Base-by-base conservation (phyloP, 2,888 invertebrate species). In the Allophyes oxyacanthae region DNA sequence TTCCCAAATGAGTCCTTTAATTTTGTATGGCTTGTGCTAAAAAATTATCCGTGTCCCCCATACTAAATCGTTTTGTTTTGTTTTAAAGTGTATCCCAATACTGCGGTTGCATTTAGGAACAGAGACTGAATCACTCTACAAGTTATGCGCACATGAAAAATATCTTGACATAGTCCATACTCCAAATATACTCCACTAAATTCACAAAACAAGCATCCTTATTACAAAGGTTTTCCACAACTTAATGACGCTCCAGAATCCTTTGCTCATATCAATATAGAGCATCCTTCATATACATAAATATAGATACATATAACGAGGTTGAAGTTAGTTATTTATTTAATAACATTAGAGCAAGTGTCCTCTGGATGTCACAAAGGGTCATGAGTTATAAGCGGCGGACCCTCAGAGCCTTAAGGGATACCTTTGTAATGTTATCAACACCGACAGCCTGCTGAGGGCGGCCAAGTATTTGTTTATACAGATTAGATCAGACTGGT, bases 371-470 rank as follows among this genome's bases (percentile, higher is more conserved):
- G 20, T 38, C 43, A 30, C 26, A 2, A 45, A 50, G 50, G 51
- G 48, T 48, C 26, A 25, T 37, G 26, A 50, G 49, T 37, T 46
- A 36, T 53, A 45, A 51, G 43, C 15, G 40, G 25, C 34, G 36
- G 26, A 28, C 44, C 53, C 32, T 38, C 15, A 26, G 13, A 10
- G 11, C 42, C 50, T 44, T 33, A 10, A 34, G 50, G 52, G 64
- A 37, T 11, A 62, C 33, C 30, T 54, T 40, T 38, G 34, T 40
- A 44, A 33, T 14, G 50, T 57, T 46, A 64, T 64, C 64, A 50
- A 15, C 10, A 34, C 15, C 11, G 36, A 48, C 51, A 40, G 43
- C 38, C 37, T 44, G 46, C 50, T 51, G 44, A 49, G 25, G 15
- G n/a, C 4, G 40, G n/a, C 33, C 11, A 33, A 33, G 15, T 41